Evolutionary conservation across 2,797 vertebrate species (phyloP).

Genomic region (Falco naumanni): DNA sequence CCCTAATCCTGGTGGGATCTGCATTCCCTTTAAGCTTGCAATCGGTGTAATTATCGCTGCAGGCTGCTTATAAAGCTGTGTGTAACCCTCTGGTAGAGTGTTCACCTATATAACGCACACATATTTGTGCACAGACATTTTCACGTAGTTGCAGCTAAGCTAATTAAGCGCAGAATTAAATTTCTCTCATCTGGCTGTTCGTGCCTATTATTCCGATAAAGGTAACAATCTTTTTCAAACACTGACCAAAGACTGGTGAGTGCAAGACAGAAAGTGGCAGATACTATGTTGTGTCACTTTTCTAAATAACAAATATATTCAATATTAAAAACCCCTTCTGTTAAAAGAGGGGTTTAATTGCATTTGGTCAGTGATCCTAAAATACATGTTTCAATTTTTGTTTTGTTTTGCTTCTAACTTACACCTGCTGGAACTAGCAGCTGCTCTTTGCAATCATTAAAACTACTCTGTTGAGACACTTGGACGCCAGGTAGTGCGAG

Average conservation of each 20-base stretch:
- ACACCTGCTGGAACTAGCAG: not conserved
- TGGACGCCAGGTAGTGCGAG: not conserved
- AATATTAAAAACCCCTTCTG: not conserved
- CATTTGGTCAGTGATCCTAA: not conserved
- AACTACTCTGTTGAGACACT: not conserved
- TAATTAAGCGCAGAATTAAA: not conserved
- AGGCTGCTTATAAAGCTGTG: not conserved
- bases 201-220: not conserved
- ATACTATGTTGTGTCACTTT: not conserved
- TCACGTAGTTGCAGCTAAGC: not conserved
- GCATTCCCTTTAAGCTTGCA: not conserved
- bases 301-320: fast-evolving
- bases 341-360: not conserved
- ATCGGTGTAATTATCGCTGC: fast-evolving
- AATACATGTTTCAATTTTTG: not conserved
- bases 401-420: not conserved
- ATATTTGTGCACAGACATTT: fast-evolving
- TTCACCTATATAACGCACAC: fast-evolving
- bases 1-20: not conserved
- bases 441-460: not conserved
- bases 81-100: not conserved
- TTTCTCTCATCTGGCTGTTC: not conserved
- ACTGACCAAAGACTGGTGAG: not conserved
- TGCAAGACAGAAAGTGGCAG: not conserved
- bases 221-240: not conserved